These are phyloP conservation scores for Charina bottae DNA, from an alignment of 2,113 vertebrate genomes.

Conservation along the genomic window DNA sequence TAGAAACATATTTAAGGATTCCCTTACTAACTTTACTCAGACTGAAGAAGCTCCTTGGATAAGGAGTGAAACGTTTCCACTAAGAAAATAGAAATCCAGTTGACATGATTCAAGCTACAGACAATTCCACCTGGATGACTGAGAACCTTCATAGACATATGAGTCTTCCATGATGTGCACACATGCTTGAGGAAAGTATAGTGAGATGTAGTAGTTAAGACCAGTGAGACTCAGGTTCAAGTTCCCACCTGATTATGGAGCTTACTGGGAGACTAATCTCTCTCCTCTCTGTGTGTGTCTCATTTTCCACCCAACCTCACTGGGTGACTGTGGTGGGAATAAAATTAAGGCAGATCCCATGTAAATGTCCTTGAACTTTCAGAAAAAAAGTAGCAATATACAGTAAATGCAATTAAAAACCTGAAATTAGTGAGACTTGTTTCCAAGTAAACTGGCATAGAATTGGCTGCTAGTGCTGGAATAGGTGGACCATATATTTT, in stretches of 20 bases:
- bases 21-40: no score
- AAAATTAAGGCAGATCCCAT: not conserved
- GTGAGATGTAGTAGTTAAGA: not conserved
- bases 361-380: not conserved
- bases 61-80: no score
- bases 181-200: not conserved
- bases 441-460: not conserved
- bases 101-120: no score
- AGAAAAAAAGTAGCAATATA: not conserved
- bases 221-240: not conserved
- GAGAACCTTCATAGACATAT: no score
- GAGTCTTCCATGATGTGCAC: not conserved
- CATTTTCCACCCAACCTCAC: not conserved
- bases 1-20: no score
- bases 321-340: not conserved
- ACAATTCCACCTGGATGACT: no score
- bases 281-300: no score
- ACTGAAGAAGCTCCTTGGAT: no score
- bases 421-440: not conserved
- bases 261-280: not conserved
- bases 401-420: not conserved
- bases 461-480: not conserved
- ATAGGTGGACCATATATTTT: not conserved
- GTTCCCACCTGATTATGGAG: not conserved
- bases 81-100: no score